These are phyloP conservation scores for Caprella mutica DNA, from an alignment of 2,888 invertebrate genomes.

Conservation along the genomic window DNA sequence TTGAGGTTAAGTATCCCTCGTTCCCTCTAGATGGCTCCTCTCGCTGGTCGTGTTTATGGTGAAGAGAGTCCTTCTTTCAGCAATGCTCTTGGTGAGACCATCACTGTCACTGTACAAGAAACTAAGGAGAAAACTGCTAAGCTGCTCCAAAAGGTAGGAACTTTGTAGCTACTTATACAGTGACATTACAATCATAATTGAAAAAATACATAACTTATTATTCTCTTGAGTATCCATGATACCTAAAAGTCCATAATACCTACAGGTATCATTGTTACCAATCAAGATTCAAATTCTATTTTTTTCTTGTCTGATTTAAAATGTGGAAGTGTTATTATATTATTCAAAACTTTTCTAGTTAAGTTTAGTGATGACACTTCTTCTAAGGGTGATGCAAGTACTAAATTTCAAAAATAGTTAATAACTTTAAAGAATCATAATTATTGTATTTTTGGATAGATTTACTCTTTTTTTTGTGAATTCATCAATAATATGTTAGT, in stretches of 20 bases:
- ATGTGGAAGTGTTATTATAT: not conserved
- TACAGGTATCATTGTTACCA: not conserved
- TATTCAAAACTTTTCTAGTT: not conserved
- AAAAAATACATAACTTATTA: not conserved
- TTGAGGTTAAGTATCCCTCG: too few relatives aligned
- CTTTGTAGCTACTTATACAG: not conserved
- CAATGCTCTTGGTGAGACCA: conserved; percentile 56
- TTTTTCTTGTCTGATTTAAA: too few relatives aligned
- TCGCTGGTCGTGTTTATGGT: conserved; percentile 55
- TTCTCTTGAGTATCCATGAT: not conserved
- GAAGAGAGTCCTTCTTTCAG: conserved; percentile 67
- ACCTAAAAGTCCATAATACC: not conserved
- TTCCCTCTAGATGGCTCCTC: conserved; percentile 57
- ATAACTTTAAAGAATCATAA: too few relatives aligned
- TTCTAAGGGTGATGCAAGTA: too few relatives aligned
- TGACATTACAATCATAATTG: not conserved
- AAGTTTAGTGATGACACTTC: too few relatives aligned
- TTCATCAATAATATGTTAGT: too few relatives aligned
- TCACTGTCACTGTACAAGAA: conserved; percentile 54
- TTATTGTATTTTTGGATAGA: not conserved
- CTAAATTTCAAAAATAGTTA: too few relatives aligned
- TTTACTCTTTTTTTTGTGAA: not conserved
- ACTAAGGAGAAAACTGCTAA: conserved; percentile 52
- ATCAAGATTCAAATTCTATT: too few relatives aligned
- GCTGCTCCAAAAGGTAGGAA: conserved; percentile 44